phyloP scores from a whole-genome alignment of 2,888 invertebrate species.

The Agrotis segetum region DNA sequence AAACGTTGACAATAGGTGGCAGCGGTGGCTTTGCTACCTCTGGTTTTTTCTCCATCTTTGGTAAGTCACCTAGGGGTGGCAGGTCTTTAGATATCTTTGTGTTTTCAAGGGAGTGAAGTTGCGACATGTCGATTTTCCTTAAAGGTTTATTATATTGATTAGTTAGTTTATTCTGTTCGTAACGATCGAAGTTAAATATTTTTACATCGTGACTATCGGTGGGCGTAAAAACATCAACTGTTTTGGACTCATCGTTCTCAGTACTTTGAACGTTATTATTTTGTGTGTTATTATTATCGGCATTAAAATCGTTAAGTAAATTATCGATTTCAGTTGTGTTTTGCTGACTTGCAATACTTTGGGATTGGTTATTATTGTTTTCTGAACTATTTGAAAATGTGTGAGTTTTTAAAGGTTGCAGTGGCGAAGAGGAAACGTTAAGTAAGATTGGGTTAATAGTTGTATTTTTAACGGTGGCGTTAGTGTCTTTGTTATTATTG shows the following conservation, averaged over 20 bases:
- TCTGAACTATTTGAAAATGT: conserved; percentile 85
- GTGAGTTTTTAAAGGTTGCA: conserved; percentile 88
- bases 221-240: conserved; percentile 71
- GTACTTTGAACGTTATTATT: conserved; percentile 73
- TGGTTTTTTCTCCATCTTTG: conserved; percentile 76
- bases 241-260: conserved; percentile 68
- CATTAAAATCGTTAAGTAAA: conserved; percentile 82
- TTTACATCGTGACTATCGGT: conserved; percentile 84
- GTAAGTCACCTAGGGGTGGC: conserved; percentile 76
- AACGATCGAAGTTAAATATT: conserved; percentile 90
- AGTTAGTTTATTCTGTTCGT: conserved; percentile 85
- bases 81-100: conserved; percentile 88
- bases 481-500: conserved; percentile 83
- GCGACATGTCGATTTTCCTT: conserved; percentile 87
- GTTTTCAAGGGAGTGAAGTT: conserved; percentile 86
- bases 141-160: conserved; percentile 81
- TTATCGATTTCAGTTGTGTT: conserved; percentile 83
- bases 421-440: conserved; percentile 87
- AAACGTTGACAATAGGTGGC: conserved; percentile 86
- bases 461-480: conserved; percentile 73
- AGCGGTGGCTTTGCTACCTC: conserved; percentile 77
- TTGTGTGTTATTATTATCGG: conserved; percentile 73
- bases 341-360: conserved; percentile 80
- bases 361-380: conserved; percentile 84
- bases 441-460: conserved; percentile 85